Conservation (phyloP, 2,888 invertebrate genomes). For the Conchocele bisecta region DNA sequence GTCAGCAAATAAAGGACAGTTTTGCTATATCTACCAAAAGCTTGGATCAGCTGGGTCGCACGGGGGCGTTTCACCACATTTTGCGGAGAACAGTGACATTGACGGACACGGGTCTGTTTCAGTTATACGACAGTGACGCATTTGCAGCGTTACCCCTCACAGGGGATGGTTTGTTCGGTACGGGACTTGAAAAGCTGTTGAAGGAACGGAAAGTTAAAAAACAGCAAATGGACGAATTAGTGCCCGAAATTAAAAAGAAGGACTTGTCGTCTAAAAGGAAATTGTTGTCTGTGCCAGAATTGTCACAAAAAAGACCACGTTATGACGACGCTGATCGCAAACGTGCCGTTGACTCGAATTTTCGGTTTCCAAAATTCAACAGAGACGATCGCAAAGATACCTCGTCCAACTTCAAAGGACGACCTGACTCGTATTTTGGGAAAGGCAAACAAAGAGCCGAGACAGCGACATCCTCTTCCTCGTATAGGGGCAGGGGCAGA, state of each 20-base stretch:
- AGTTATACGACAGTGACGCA: background rate
- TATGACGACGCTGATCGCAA: background rate
- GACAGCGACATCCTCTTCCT: too few species aligned
- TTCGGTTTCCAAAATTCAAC: too few species aligned
- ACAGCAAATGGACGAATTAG: conserved; percentile 34
- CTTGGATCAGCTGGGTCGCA: conserved; percentile 37
- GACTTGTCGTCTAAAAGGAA: too few species aligned
- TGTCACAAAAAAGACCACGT: background rate
- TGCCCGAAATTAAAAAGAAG: conserved; percentile 22
- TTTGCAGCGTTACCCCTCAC: conserved; percentile 36
- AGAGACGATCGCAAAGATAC: conserved; percentile 11
- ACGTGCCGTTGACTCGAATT: background rate
- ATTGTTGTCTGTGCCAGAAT: too few species aligned
- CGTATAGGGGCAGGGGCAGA: background rate
- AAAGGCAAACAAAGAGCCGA: too few species aligned
- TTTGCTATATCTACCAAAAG: conserved; percentile 43
- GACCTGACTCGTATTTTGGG: too few species aligned
- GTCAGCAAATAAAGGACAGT: conserved; percentile 30
- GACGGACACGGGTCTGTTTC: conserved; percentile 26
- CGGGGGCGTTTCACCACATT: conserved; percentile 40
- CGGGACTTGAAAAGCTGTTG: conserved; percentile 14
- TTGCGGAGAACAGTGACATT: conserved; percentile 18
- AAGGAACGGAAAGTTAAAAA: conserved; percentile 42
- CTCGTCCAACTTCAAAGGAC: background rate
- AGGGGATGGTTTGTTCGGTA: conserved; percentile 35